These are phyloP conservation scores for Nesidiocoris tenuis DNA, from an alignment of 2,888 invertebrate species.

Conservation along the genomic window DNA sequence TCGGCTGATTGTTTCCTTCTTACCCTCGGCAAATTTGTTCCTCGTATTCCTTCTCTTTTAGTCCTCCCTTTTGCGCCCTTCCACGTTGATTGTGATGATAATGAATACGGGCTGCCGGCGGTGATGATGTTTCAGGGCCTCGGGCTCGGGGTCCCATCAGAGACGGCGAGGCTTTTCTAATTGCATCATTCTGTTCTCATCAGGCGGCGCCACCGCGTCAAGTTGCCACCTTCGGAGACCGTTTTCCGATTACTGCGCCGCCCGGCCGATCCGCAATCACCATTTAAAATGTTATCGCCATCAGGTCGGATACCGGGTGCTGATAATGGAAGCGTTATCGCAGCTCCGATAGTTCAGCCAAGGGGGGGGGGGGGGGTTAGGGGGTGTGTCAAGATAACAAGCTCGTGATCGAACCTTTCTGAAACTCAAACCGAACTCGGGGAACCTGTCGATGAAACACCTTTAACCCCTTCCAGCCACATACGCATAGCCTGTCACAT, in stretches of 20 bases:
- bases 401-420: too few relatives aligned
- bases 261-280: not conserved
- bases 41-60: not conserved
- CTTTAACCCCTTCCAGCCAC: too few relatives aligned
- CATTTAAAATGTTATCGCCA: not conserved
- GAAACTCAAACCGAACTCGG: too few relatives aligned
- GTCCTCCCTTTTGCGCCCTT: not conserved
- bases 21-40: not conserved
- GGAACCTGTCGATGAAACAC: too few relatives aligned
- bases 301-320: not conserved
- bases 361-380: not conserved
- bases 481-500: too few relatives aligned
- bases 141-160: too few relatives aligned
- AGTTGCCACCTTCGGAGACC: not conserved
- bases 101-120: not conserved
- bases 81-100: not conserved
- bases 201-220: not conserved
- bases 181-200: not conserved
- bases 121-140: not conserved
- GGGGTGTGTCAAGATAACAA: not conserved
- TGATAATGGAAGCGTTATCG: not conserved
- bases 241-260: not conserved
- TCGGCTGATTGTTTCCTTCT: not conserved
- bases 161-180: not conserved
- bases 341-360: not conserved